Conservation (phyloP, 2,797 vertebrate genomes). For the Rhinichthys osculus region DNA sequence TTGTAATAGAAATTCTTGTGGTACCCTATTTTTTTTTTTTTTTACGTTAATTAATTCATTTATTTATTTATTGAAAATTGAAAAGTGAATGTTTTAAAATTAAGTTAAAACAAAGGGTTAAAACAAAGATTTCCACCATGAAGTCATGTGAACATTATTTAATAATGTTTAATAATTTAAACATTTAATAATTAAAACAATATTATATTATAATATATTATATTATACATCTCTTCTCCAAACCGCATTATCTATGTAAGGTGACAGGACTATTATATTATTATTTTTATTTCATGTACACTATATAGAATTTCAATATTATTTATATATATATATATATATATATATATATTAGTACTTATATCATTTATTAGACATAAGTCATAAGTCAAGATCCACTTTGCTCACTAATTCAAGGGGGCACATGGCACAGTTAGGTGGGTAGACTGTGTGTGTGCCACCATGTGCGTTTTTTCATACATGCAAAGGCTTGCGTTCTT, state of each 20-base stretch:
- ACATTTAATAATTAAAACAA: too few species aligned
- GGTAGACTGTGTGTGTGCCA: conserved; percentile 16
- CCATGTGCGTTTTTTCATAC: not conserved
- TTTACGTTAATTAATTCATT: not conserved
- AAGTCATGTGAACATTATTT: not conserved
- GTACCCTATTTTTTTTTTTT: not conserved
- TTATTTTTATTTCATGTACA: not conserved
- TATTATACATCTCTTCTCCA: not conserved
- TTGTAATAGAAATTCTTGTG: not conserved
- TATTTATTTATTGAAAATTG: not conserved
- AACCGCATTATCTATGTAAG: too few species aligned
- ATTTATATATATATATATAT: too few species aligned
- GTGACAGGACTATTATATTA: not conserved
- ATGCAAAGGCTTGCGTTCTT: not conserved
- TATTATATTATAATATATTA: too few species aligned
- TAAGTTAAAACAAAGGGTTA: not conserved
- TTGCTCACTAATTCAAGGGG: not conserved
- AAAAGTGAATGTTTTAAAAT: not conserved
- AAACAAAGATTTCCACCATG: not conserved
- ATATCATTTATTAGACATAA: not conserved
- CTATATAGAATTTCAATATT: not conserved
- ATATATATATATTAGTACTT: not conserved
- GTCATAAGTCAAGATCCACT: not conserved
- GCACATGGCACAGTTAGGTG: not conserved
- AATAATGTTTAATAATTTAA: too few species aligned